Conservation (phyloP, 2,797 vertebrate genomes). For the Xenops minutus region DNA sequence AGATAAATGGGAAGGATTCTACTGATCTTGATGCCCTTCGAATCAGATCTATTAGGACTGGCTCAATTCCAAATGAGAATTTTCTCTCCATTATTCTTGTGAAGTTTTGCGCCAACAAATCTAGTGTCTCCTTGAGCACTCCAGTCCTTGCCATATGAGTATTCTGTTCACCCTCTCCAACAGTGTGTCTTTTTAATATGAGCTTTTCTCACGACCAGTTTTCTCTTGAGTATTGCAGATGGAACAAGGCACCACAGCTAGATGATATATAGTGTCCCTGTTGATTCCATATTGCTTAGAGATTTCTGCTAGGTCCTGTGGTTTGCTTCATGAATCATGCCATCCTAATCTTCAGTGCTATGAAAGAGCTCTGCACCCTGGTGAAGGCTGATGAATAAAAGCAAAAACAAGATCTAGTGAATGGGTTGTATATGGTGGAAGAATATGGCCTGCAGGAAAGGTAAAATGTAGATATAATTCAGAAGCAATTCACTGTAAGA, state of each 20-base stretch:
- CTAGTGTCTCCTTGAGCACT: background rate
- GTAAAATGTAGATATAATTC: background rate
- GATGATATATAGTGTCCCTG: background rate
- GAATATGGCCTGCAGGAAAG: background rate
- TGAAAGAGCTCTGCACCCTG: background rate
- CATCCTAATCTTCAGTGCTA: background rate
- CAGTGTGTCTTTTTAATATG: background rate
- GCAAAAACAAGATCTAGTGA: background rate
- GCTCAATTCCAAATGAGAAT: background rate
- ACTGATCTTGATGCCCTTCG: background rate
- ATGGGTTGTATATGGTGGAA: background rate
- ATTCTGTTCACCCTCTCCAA: background rate
- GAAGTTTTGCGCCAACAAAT: background rate
- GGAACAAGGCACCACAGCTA: background rate
- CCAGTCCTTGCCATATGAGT: background rate
- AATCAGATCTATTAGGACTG: background rate
- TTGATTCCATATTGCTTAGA: constrained; percentile 11
- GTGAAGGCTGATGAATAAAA: background rate
- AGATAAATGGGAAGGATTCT: background rate
- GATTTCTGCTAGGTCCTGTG: background rate
- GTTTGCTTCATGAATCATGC: background rate
- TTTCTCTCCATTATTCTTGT: background rate
- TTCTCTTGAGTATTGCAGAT: background rate
- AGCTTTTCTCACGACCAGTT: background rate
- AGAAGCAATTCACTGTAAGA: background rate